Evolutionary conservation across 1,140 invertebrate genomes (phyloP).

Genomic region (Pantala flavescens): DNA sequence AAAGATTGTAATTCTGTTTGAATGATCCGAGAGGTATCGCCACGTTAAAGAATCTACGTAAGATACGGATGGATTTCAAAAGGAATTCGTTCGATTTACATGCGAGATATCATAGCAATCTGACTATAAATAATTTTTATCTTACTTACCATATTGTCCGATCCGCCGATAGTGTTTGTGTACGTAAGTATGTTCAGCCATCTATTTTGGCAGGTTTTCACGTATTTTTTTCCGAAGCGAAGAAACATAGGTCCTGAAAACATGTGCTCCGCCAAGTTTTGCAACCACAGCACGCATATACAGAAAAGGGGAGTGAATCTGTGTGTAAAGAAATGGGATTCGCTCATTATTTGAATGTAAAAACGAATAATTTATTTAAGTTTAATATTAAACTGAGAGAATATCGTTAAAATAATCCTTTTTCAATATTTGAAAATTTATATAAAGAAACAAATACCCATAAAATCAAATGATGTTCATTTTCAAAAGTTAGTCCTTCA

Average conservation of each 20-base stretch:
- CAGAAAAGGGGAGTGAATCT: background rate
- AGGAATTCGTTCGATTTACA: no score
- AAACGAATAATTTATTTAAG: background rate
- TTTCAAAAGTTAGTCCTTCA: background rate
- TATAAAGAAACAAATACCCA: background rate
- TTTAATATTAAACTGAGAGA: background rate
- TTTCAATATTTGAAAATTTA: background rate
- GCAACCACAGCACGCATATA: background rate
- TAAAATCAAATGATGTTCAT: background rate
- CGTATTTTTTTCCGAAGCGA: background rate
- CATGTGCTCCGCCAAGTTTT: background rate
- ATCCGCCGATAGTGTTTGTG: background rate
- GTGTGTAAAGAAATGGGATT: background rate
- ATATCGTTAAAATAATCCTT: background rate
- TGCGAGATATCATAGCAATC: no score
- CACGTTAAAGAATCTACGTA: no score
- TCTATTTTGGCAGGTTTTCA: background rate
- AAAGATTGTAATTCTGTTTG: no score
- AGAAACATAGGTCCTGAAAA: background rate
- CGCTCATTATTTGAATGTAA: background rate
- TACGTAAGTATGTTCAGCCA: background rate
- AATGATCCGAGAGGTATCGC: no score
- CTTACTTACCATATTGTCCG: background rate
- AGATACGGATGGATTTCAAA: no score
- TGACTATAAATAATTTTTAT: background rate